Base-by-base conservation (phyloP, 1,140 invertebrate genomes). In the Globodera ellingtonae region DNA sequence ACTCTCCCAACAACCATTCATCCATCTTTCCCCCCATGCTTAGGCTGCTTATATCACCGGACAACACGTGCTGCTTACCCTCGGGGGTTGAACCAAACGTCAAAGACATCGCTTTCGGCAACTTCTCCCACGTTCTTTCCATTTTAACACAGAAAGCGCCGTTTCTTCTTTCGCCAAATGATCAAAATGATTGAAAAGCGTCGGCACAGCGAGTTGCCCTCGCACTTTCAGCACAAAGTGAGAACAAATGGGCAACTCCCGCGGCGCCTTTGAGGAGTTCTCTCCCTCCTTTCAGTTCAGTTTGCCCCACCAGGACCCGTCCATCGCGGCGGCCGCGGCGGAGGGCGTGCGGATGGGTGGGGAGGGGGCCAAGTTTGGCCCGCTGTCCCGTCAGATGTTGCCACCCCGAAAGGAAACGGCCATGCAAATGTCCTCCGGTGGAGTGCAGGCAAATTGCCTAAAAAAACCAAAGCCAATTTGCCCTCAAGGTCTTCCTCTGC, bases 261-360 rank as follows among this genome's bases (percentile, higher is more conserved):
- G 35, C 62, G 44, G 7, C n/a, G 7, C n/a, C 7, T 24, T 66
- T 76, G 24, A 24, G 69, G 48, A 77, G 59, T 44, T 35, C 46
- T 70, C 13, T 46, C 67, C 65, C 62, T 50, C 7, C 24, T 44
- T 77, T 69, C 62, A 77, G 75, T 62, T 62, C 65, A 65, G 6
- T 24, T 24, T 67, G 21, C n/a, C 75, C 21, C 65, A 77, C 21
- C 59, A 77, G 8, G 75, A 77, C 69, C 50, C 75, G n/a, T 52
- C 75, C 21, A 77, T 77, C 21, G 62, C 75, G 10, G 21, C 24
- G 10, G 75, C 75, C 24, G 75, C 75, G 5, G 24, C 52, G 0
- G 75, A 77, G 10, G 75, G 75, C 35, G 75, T 59, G 21, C 75
- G 75, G 44, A 67, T 77, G 52, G 62, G 62, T n/a, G 75, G 1